Conservation (phyloP, 2,113 vertebrate genomes). For the Pyrgilauda ruficollis region DNA sequence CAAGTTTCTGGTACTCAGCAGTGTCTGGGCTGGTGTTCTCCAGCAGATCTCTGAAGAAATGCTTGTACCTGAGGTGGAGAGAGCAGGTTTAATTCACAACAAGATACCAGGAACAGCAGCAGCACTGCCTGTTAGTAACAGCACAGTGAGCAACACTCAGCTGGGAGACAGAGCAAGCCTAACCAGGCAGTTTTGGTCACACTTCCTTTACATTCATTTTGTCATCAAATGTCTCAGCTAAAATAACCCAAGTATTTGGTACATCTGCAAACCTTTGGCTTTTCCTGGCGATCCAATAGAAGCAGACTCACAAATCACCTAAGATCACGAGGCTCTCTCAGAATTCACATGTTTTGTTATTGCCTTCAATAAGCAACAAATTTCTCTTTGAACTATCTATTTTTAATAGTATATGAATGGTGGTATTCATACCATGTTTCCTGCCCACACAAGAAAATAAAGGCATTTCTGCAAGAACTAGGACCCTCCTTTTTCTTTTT, state of each 20-base stretch:
- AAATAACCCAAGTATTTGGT: background rate
- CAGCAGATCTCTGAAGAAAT: conserved; percentile 81
- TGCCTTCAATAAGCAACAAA: background rate
- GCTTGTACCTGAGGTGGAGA: conserved; percentile 79
- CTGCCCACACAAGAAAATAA: background rate
- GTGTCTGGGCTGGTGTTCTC: conserved; percentile 82
- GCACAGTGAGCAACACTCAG: background rate
- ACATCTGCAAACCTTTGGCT: background rate
- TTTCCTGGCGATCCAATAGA: background rate
- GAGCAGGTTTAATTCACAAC: background rate
- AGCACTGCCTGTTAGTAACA: background rate
- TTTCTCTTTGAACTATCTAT: background rate
- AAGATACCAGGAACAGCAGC: background rate
- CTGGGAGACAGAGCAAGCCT: background rate
- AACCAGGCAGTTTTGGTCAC: background rate
- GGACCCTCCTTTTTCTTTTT: background rate
- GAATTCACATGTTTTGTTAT: background rate
- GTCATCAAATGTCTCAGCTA: background rate
- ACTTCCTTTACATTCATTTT: background rate
- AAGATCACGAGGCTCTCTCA: background rate
- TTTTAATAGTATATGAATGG: background rate
- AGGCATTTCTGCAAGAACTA: background rate
- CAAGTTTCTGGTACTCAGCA: conserved; percentile 81
- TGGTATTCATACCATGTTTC: background rate
- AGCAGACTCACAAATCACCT: background rate